Evolutionary conservation across 2,797 vertebrate genomes (phyloP), one percentile per base, ranked within the genome.

Genomic region (Sebastes oblongus): DNA sequence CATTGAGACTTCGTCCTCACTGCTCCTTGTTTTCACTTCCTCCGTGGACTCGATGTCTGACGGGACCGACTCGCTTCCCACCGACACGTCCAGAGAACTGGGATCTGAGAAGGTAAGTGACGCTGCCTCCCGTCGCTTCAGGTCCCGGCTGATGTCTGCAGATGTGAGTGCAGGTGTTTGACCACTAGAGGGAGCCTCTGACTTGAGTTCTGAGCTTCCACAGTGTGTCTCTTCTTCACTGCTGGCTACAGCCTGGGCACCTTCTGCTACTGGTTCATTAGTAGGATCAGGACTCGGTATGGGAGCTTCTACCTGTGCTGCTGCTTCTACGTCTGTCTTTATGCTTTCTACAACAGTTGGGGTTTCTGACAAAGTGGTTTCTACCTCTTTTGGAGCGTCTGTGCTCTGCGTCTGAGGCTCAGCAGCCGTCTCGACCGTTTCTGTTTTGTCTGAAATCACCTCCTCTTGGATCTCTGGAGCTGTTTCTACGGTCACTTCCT

Each of bases 121-220:
- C 25, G 78, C 84, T 8, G 7, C 7, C 2, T 72, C 62, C 10
- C 70, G 61, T 32, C 0, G 18, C 25, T 29, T 2, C 50, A 24
- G 14, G 2, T 64, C 56, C 4, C 16, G 29, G n/a, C 25, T 11
- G 20, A 32, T 1, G 4, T 71, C 70, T 77, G 5, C 36, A 27
- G 66, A 14, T 34, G 70, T 9, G 13, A 25, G 10, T 75, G 3
- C 77, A 14, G 42, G 14, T 4, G 12, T 60, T 58, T 75, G 64
- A 8, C 82, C 92, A 91, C 75, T 8, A 88, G 91, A 67, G 55
- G 89, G 90, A 1, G 82, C 78, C 62, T 39, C 72, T 5, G 4
- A 1, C 64, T 78, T 4, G 36, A 8, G 25, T 8, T 69, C 71
- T 39, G 85, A 36, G 55, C n/a, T 42, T 14, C 42, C 60, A 52